Conservation (phyloP, 2,797 vertebrate genomes). For the Clangula hyemalis region DNA sequence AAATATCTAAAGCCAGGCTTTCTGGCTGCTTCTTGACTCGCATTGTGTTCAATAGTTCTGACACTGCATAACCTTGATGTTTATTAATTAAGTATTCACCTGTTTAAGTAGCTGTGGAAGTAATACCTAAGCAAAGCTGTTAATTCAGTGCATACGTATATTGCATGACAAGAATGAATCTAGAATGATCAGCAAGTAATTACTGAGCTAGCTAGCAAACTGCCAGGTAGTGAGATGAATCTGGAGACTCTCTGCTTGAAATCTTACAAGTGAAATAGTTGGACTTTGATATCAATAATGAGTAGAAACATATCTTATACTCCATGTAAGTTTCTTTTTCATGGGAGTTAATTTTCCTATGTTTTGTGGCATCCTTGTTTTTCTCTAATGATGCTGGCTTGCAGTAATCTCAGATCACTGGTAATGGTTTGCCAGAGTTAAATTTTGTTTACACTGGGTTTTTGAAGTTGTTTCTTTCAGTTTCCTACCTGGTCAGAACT, state of each 20-base stretch:
- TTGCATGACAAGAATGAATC: background rate
- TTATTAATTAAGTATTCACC: conserved; percentile 61
- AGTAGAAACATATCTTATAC: background rate
- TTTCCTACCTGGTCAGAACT: background rate
- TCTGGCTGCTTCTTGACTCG: conserved; percentile 51
- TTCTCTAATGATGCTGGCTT: background rate
- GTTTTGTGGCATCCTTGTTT: background rate
- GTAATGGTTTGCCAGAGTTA: background rate
- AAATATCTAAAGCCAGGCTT: conserved; percentile 70
- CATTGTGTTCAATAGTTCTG: conserved; percentile 53
- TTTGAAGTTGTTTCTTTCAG: background rate
- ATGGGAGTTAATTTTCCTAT: background rate
- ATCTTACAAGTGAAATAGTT: background rate
- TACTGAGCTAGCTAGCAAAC: background rate
- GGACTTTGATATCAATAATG: background rate
- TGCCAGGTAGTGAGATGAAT: background rate
- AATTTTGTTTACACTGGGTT: background rate
- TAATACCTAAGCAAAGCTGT: background rate
- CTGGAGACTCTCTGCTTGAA: background rate
- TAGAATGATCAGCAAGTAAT: background rate
- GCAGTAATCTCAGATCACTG: background rate
- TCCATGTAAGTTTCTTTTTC: background rate
- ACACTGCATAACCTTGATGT: conserved; percentile 50
- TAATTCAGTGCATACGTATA: background rate
- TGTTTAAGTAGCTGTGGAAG: conserved; percentile 57